Base-by-base conservation (phyloP, 2,113 vertebrate genomes). In the Ramphastos sulfuratus region DNA sequence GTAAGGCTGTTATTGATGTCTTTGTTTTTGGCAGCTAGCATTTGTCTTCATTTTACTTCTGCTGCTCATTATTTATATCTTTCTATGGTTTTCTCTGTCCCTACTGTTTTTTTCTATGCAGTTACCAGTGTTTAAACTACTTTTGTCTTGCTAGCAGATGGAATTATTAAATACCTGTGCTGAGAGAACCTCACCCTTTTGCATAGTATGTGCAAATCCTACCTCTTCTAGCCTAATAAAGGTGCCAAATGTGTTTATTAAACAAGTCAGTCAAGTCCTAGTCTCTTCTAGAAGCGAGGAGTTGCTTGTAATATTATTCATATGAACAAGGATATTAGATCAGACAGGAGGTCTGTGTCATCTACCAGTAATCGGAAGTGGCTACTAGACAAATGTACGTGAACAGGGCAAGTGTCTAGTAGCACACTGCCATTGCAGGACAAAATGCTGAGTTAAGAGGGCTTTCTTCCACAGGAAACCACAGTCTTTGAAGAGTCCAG, bases 381-480 rank as follows among this genome's bases (percentile, higher is more conserved):
- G 13, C 33, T 78, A 0, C 31, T 42, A 8, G 35, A 59, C 42
- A 71, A 28, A 25, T 1, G 4, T 30, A 10, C 0, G 0, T 37
- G 46, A 77, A 10, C 24, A 55, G 50, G 24, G 27, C 5, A 35
- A 30, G 23, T 52, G 27, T 28, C 42, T 46, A 27, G 33, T 48
- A 82, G 21, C 15, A 33, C 24, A 1, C 1, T 8, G n/a, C 81
- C 25, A 4, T 25, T 37, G 16, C 15, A 44, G 66, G 54, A 30
- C 25, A 52, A 42, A 92, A 28, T 31, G 6, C 44, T 89, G 31
- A 2, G 3, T 84, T 77, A 72, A 24, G 61, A 37, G 61, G 31
- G 15, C 33, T 56, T 73, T 61, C 18, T 63, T 86, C 39, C 15
- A 23, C 21, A 48, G 48, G 78, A 31, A 37, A 4, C 18, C 4